Conservation (phyloP, 2,888 invertebrate species). For the Epinotia demarniana region DNA sequence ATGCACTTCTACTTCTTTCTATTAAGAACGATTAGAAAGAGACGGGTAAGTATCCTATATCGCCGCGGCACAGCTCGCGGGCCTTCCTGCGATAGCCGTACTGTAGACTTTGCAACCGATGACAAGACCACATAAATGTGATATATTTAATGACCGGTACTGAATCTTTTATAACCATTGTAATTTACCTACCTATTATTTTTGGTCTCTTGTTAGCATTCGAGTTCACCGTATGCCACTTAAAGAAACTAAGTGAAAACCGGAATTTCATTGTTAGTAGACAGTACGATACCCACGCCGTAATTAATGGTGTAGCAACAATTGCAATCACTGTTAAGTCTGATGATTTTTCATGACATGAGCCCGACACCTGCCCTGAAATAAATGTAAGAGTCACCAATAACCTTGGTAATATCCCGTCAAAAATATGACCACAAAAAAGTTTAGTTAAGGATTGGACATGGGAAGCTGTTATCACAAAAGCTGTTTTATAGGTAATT, state of each 20-base stretch:
- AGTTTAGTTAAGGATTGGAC: not conserved
- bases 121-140: not conserved
- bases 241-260: constrained; percentile 29
- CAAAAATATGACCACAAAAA: not conserved
- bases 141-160: not conserved
- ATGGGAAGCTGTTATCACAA: constrained; percentile 1
- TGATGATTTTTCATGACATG: constrained; percentile 61
- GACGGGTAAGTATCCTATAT: too few relatives aligned
- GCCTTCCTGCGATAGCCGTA: too few relatives aligned
- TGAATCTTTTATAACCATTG: not conserved
- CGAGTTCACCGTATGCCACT: constrained; percentile 5
- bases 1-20: too few relatives aligned
- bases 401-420: constrained; percentile 16
- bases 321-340: constrained; percentile 59
- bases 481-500: constrained; percentile 5
- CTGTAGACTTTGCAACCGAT: not conserved
- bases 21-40: too few relatives aligned
- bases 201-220: constrained; percentile 18
- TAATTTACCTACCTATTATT: constrained; percentile 41
- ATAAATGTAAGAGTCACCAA: constrained; percentile 54
- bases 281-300: constrained; percentile 47
- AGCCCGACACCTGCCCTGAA: constrained; percentile 76
- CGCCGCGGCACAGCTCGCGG: too few relatives aligned
- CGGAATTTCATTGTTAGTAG: constrained; percentile 43
- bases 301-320: constrained; percentile 62